These are phyloP conservation scores for Ophonus ardosiacus DNA, from an alignment of 2,888 invertebrate genomes.

Conservation along the genomic window DNA sequence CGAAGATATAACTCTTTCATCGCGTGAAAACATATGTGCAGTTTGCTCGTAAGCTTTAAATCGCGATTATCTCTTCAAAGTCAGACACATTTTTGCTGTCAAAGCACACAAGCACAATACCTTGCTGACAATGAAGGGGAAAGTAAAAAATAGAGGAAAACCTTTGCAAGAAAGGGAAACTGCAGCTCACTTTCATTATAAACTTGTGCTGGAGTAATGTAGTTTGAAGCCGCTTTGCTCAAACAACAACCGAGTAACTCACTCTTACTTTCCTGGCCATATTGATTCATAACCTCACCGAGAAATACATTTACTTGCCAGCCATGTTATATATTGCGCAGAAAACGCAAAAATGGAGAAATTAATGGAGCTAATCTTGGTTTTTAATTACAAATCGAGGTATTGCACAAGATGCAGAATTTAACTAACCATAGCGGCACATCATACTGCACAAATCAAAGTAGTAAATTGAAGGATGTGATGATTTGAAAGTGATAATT, in stretches of 20 bases:
- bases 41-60: background rate
- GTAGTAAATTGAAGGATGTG: background rate
- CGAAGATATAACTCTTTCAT: background rate
- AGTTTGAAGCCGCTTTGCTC: conserved; percentile 13
- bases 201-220: background rate
- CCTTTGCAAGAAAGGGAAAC: background rate
- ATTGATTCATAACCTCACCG: conserved; percentile 29
- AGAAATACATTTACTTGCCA: conserved; percentile 36
- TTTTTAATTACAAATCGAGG: conserved; percentile 37
- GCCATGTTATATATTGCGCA: background rate
- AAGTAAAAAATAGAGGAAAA: background rate
- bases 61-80: background rate
- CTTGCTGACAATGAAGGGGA: background rate
- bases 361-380: conserved; percentile 33
- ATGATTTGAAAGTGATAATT: no score
- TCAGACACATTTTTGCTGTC: background rate
- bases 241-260: conserved; percentile 23
- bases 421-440: background rate
- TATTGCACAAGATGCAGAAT: conserved; percentile 27
- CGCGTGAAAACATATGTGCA: background rate
- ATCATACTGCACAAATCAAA: background rate
- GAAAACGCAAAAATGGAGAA: conserved; percentile 1
- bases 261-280: conserved; percentile 16
- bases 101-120: background rate
- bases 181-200: background rate